These are phyloP conservation scores for Psittacula cyanocephala DNA, from an alignment of 2,113 vertebrate species.

Conservation along the genomic window DNA sequence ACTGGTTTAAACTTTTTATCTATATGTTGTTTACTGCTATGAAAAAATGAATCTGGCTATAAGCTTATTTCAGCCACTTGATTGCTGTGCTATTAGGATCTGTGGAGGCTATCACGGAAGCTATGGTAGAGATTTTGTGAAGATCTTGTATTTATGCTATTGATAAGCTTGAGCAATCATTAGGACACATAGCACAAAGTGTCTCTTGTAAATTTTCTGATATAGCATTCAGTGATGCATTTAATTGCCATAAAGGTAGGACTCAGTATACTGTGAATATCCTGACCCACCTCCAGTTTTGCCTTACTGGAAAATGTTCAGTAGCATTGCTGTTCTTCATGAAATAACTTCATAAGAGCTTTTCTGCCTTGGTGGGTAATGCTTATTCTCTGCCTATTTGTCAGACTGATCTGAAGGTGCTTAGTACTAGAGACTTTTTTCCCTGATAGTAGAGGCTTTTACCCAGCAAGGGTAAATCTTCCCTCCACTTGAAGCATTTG, in stretches of 20 bases:
- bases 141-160: not conserved
- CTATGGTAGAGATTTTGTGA: not conserved
- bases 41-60: not conserved
- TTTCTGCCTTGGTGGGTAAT: not conserved
- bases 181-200: not conserved
- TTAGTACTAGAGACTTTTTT: not conserved
- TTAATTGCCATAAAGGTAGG: not conserved
- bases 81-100: not conserved
- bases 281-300: not conserved
- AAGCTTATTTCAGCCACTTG: not conserved
- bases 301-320: not conserved
- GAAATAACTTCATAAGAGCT: not conserved
- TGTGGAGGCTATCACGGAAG: not conserved
- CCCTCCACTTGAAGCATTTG: not conserved
- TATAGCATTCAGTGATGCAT: not conserved
- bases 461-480: not conserved
- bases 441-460: not conserved
- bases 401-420: not conserved
- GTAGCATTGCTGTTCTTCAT: not conserved
- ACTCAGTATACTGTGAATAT: not conserved
- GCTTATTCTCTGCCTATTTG: not conserved
- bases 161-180: not conserved
- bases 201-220: not conserved
- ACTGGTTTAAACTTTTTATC: not conserved
- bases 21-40: not conserved